A percentile compares a stretch with the other conserved stretches of the same genome.
phyloP scores from a whole-genome alignment of 2,113 vertebrate species.

The Dendrocopos noguchii region DNA sequence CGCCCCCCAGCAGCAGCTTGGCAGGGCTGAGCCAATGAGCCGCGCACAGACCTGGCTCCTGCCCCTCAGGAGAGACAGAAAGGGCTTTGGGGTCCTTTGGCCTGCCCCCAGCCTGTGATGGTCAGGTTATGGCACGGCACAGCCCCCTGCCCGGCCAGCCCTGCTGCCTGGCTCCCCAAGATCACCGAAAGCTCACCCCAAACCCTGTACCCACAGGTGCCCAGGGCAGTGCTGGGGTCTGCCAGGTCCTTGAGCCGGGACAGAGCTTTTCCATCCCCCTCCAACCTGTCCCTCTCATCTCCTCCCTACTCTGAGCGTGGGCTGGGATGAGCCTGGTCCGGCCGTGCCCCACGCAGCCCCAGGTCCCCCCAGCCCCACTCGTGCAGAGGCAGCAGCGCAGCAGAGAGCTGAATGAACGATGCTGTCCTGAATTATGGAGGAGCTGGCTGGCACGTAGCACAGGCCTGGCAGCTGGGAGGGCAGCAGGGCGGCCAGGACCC shows the following conservation, averaged over 20 bases:
- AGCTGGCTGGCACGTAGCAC: neutral
- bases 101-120: accelerated
- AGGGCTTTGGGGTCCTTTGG: neutral
- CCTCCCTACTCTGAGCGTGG: accelerated
- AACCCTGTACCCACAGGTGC: neutral
- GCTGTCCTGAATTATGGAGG: constrained; percentile 11
- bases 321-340: accelerated
- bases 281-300: neutral
- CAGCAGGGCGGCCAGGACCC: neutral
- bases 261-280: neutral
- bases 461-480: accelerated
- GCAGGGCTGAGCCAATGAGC: accelerated
- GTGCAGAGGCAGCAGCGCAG: neutral
- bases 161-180: no score
- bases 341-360: accelerated
- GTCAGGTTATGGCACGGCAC: accelerated
- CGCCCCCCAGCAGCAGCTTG: neutral
- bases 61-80: neutral
- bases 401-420: constrained; percentile 42
- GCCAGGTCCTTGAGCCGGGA: neutral
- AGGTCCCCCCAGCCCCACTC: neutral
- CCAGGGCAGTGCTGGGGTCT: neutral
- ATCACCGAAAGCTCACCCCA: accelerated
- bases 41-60: accelerated
- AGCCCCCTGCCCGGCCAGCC: neutral